phyloP scores from a whole-genome alignment of 2,888 invertebrate species.

The Miltochrista miniata region DNA sequence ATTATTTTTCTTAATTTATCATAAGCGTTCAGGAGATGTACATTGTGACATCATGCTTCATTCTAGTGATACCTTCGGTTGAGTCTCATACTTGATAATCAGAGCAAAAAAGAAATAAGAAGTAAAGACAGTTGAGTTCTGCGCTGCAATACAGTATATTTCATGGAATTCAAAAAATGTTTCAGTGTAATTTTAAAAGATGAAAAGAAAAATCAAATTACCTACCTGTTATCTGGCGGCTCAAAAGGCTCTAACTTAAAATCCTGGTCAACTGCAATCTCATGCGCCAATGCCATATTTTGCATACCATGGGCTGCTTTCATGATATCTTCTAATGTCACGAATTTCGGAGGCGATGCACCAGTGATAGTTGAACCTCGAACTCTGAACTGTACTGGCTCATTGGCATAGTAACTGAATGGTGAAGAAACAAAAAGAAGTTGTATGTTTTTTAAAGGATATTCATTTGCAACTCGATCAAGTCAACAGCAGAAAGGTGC shows the following conservation, averaged over 20 bases:
- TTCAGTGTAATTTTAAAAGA: neutral
- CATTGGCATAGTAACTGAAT: conserved; percentile 65
- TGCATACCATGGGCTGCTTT: conserved; percentile 94
- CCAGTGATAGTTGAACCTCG: conserved; percentile 83
- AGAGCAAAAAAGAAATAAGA: too few relatives aligned
- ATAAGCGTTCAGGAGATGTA: too few relatives aligned
- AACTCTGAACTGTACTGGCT: conserved; percentile 82
- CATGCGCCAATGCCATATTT: conserved; percentile 98
- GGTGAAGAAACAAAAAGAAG: conserved; percentile 18
- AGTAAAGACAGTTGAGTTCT: too few relatives aligned
- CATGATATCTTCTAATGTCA: conserved; percentile 93
- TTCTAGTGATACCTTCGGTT: too few relatives aligned
- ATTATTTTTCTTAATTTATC: too few relatives aligned
- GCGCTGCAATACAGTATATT: too few relatives aligned
- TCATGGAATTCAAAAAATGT: too few relatives aligned
- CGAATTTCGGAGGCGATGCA: conserved; percentile 93
- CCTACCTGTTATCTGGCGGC: conserved; percentile 90
- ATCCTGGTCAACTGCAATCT: conserved; percentile 97
- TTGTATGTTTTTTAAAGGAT: too few relatives aligned
- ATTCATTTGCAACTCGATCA: too few relatives aligned
- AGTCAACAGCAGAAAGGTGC: too few relatives aligned
- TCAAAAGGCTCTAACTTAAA: conserved; percentile 93
- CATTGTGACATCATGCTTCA: too few relatives aligned
- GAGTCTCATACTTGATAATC: too few relatives aligned
- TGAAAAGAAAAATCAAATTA: neutral